These are phyloP conservation scores for Nautilus pompilius DNA, from an alignment of 1,140 invertebrate species.

Conservation along the genomic window DNA sequence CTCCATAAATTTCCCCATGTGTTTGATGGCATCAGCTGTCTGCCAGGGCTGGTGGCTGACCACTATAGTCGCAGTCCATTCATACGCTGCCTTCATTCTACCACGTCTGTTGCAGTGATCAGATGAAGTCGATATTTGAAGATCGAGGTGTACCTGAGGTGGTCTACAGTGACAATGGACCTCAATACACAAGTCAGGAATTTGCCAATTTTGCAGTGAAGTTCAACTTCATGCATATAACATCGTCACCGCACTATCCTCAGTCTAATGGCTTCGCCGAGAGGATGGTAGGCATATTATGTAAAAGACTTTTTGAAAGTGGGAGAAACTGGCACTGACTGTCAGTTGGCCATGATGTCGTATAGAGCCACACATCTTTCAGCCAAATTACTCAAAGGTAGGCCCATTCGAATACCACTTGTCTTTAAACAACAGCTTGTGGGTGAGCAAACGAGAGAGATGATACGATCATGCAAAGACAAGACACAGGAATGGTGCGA, in stretches of 20 bases:
- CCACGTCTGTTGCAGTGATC: no score
- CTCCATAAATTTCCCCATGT: background rate
- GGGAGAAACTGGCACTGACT: slow-evolving; percentile 10
- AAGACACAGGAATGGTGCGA: background rate
- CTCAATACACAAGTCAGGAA: slow-evolving; percentile 23
- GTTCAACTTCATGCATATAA: slow-evolving; percentile 22
- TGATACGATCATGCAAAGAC: no score
- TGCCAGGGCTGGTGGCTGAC: no score
- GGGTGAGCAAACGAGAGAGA: no score
- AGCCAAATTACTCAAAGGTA: background rate
- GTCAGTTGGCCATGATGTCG: slow-evolving; percentile 15
- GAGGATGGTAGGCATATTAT: slow-evolving; percentile 16
- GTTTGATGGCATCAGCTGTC: no score
- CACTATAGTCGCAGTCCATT: no score
- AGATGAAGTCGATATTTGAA: slow-evolving; percentile 24
- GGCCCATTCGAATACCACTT: background rate
- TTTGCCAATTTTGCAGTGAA: slow-evolving; percentile 23
- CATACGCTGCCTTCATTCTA: no score
- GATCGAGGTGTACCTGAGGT: slow-evolving; percentile 22
- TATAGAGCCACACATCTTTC: slow-evolving; percentile 11
- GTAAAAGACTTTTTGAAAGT: no score
- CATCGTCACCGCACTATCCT: slow-evolving; percentile 16
- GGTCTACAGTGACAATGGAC: slow-evolving; percentile 26
- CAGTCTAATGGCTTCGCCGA: slow-evolving; percentile 24
- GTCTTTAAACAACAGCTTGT: background rate